phyloP scores from a whole-genome alignment of 1,140 invertebrate species.

The Olivierus martensii region DNA sequence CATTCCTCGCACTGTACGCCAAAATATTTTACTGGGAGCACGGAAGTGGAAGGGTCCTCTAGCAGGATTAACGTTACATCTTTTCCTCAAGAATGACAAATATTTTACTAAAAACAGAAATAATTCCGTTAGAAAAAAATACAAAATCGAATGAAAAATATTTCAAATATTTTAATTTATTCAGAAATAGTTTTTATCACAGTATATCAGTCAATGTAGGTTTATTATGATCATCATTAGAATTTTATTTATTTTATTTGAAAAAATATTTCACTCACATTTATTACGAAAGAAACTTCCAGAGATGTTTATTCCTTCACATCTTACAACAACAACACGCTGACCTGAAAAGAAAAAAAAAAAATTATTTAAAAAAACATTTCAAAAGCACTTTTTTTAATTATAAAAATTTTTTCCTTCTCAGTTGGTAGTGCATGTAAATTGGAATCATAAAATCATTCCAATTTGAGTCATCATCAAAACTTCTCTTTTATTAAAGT shows the following conservation, averaged over 20 bases:
- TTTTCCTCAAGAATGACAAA: constrained; percentile 87
- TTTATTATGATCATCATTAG: no score
- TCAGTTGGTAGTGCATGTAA: no score
- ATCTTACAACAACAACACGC: constrained; percentile 55
- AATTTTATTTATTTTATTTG: no score
- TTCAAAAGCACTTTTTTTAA: no score
- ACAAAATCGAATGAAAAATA: no score
- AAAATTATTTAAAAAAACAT: no score
- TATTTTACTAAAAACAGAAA: constrained; percentile 75
- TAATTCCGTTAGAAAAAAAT: no score
- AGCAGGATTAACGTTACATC: constrained; percentile 96
- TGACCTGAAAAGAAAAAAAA: constrained; percentile 29
- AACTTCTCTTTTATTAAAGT: no score
- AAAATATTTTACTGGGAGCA: constrained; percentile 92
- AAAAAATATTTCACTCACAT: constrained; percentile 35
- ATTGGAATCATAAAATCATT: no score
- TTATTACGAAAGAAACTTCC: constrained; percentile 91
- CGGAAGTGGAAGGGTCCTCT: constrained; percentile 97
- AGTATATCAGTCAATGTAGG: constrained; percentile 25
- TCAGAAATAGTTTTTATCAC: constrained; percentile 41
- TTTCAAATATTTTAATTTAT: no score
- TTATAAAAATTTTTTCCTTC: no score
- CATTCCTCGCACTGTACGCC: constrained; percentile 96
- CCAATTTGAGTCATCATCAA: no score
- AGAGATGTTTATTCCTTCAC: constrained; percentile 95